Conservation (phyloP, 2,888 invertebrate genomes). For the Amphiduros pacificus region DNA sequence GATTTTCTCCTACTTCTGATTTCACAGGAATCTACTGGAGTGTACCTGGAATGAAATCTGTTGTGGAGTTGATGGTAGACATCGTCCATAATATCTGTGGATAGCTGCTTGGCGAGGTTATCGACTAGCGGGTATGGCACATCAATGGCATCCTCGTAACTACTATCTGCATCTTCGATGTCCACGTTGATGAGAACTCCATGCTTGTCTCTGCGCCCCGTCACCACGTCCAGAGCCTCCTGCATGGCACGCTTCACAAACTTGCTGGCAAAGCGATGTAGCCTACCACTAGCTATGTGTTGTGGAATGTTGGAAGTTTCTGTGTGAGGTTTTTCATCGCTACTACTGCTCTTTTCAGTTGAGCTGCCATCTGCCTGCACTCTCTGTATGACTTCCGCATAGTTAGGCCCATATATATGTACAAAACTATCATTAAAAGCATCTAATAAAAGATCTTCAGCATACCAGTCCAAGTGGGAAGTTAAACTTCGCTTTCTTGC, state of each 20-base stretch:
- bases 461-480: constrained; percentile 24
- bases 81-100: constrained; percentile 1
- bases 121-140: constrained; percentile 5
- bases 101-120: constrained; percentile 1
- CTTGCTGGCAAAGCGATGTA: constrained; percentile 12
- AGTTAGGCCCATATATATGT: constrained; percentile 19
- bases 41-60: too few species aligned
- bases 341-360: background rate
- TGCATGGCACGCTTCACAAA: constrained; percentile 16
- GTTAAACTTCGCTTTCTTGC: background rate
- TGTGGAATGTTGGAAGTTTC: background rate
- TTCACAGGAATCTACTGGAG: too few species aligned
- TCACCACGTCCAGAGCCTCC: constrained; percentile 10
- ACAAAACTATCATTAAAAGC: constrained; percentile 22
- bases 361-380: background rate
- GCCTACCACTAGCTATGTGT: too few species aligned
- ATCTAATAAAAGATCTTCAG: constrained; percentile 23
- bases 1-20: too few species aligned
- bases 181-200: background rate
- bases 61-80: too few species aligned
- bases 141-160: constrained; percentile 14
- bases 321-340: background rate
- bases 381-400: background rate
- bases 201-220: background rate
- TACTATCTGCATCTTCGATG: constrained; percentile 3